Base-by-base conservation (phyloP, 2,888 invertebrate species). In the Dryadula phaetusa region DNA sequence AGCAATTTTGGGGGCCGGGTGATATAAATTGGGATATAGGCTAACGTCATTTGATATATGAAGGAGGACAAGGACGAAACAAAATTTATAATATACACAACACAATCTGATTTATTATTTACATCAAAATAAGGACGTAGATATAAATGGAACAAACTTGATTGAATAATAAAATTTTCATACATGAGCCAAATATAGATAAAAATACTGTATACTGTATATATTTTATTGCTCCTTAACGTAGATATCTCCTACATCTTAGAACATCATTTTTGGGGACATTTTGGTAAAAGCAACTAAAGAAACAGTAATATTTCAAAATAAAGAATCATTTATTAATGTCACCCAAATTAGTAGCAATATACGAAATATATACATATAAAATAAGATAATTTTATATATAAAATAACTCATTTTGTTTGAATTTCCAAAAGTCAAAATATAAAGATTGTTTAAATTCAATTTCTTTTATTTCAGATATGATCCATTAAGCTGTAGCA, bases 391-490 rank as follows among this genome's bases (percentile, higher is more conserved):
- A n/a, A n/a, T n/a, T n/a, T n/a, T n/a, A n/a, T n/a, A n/a, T n/a
- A n/a, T n/a, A n/a, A n/a, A n/a, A n/a, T n/a, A n/a, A n/a, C n/a
- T n/a, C n/a, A n/a, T n/a, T n/a, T n/a, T n/a, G n/a, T n/a, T n/a
- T n/a, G n/a, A n/a, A n/a, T n/a, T n/a, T n/a, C n/a, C n/a, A n/a
- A n/a, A n/a, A n/a, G n/a, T n/a, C n/a, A 7, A 47, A 22, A 47
- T 47, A 6, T 3, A 25, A 1, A 10, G n/a, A 40, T 10, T n/a
- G 8, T 67, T 63, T 60, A 46, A 44, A 28, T n/a, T 28, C 12
- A 40, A 4, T 7, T 16, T 18, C 14, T 28, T 77, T 78, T 79
- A 80, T 86, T 86, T 22, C 90, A 90, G 90, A 85, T 87, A 84
- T 85, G 78, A 84, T 32, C 75, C 72, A 49, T 10, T 34, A 64